Evolutionary conservation across 2,888 invertebrate species (phyloP).

Genomic region (Watsonalla cultraria): DNA sequence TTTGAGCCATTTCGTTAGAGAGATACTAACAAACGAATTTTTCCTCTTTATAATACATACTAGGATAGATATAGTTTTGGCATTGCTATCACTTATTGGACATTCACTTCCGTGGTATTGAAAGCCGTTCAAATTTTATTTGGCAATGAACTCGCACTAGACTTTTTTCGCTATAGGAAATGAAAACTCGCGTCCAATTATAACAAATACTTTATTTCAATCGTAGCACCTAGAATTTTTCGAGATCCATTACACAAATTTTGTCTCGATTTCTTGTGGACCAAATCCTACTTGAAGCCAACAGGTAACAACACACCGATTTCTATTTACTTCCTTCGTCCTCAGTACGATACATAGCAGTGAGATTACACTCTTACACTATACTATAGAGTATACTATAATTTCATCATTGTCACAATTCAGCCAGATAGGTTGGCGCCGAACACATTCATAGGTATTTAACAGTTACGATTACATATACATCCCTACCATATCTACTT

Average conservation of each 20-base stretch:
- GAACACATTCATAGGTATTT: neutral
- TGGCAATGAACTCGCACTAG: neutral
- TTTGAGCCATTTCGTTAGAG: too few relatives aligned
- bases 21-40: too few relatives aligned
- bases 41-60: too few relatives aligned
- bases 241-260: slow-evolving; percentile 54
- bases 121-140: neutral
- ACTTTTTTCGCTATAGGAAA: slow-evolving; percentile 1
- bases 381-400: neutral
- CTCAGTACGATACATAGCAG: neutral
- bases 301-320: neutral
- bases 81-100: neutral
- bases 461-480: too few relatives aligned
- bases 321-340: too few relatives aligned
- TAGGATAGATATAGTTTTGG: too few relatives aligned
- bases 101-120: neutral
- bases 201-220: slow-evolving; percentile 60
- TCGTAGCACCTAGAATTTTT: slow-evolving; percentile 70
- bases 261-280: slow-evolving; percentile 35
- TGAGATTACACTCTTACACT: neutral
- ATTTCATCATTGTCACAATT: neutral
- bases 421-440: neutral
- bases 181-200: slow-evolving; percentile 23
- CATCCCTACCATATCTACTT: neutral
- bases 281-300: slow-evolving; percentile 21